Percentiles rank a stretch among this genome's conserved stretches.
Conservation (phyloP, 2,113 vertebrate species). For the Bambusicola thoracicus region DNA sequence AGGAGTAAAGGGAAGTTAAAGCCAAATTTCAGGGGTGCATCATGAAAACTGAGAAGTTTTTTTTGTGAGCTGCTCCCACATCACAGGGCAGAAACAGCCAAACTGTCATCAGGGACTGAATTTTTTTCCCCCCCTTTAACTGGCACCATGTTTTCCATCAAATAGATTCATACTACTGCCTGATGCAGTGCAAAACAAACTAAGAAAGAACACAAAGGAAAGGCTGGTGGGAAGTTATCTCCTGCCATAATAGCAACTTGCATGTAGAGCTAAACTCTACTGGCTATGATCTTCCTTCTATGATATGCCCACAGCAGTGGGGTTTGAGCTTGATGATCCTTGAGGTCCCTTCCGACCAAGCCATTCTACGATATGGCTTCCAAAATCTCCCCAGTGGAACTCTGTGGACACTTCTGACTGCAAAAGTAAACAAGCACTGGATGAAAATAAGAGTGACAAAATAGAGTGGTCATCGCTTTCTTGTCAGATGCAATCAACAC, state of each 20-base stretch:
- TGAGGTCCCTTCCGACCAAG: too few relatives aligned
- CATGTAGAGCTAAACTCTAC: background rate
- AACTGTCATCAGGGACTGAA: background rate
- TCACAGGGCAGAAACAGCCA: background rate
- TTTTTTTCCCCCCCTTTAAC: background rate
- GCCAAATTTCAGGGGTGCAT: background rate
- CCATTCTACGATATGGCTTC: background rate
- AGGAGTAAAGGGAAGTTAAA: background rate
- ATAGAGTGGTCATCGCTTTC: background rate
- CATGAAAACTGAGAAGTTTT: background rate
- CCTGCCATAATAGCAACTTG: background rate
- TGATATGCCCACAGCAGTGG: too few relatives aligned
- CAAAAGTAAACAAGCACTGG: background rate
- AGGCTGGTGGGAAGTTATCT: background rate
- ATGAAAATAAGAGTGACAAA: background rate
- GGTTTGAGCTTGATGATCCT: too few relatives aligned
- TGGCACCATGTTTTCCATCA: accelerated
- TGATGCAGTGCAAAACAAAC: background rate
- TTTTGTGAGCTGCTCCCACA: background rate
- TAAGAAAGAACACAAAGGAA: background rate
- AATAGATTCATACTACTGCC: background rate
- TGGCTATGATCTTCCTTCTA: background rate
- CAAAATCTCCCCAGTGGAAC: background rate
- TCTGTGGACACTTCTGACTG: background rate
- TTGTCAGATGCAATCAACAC: background rate